Base-by-base conservation (phyloP, 2,113 vertebrate genomes). In the Gnathonemus longibarbis region DNA sequence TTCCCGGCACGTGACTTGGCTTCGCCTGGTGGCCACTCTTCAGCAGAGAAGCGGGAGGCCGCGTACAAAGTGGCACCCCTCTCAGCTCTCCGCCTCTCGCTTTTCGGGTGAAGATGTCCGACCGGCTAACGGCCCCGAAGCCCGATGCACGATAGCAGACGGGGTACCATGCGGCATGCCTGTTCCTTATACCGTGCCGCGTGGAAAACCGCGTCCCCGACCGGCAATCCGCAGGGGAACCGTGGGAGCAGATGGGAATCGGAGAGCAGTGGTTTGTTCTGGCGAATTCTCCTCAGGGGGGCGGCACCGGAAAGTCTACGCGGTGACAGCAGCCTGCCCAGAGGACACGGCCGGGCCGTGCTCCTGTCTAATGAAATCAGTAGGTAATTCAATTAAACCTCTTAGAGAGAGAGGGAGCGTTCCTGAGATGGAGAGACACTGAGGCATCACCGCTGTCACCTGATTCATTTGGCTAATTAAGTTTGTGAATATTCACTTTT, bases 401-500 rank as follows among this genome's bases (percentile, higher is more conserved):
- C 62, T 89, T 66, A 39, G 88, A 80, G 74, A 56, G 88, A 77
- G 49, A 89, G 62, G 1, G 74, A 42, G 46, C 39, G 19, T 83
- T 9, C 15, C 39, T 80, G 13, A 53, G 66, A 88, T 39, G 15
- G 46, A 53, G 27, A 80, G 42, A 80, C 58, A 70, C 11, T 10
- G 66, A 8, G 19, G 39, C 10, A 58, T 77, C 52, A 27, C 39
- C 7, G 52, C 70, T 84, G 70, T 50, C 48, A 7, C 27, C 74
- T 39, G 21, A 89, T 56, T 48, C 15, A 17, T 84, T 19, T 45
- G 62, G 21, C 89, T 46, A 83, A 89, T 84, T 56, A 62, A 21
- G 31, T 58, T 89, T 89, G 4, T 84, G 89, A 45, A 84, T 84
- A 84, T 84, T 84, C 45, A 77, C 10, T n/a, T 89, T 89, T 58